phyloP scores from a whole-genome alignment of 2,113 vertebrate species.

The Campylorhamphus procurvoides region DNA sequence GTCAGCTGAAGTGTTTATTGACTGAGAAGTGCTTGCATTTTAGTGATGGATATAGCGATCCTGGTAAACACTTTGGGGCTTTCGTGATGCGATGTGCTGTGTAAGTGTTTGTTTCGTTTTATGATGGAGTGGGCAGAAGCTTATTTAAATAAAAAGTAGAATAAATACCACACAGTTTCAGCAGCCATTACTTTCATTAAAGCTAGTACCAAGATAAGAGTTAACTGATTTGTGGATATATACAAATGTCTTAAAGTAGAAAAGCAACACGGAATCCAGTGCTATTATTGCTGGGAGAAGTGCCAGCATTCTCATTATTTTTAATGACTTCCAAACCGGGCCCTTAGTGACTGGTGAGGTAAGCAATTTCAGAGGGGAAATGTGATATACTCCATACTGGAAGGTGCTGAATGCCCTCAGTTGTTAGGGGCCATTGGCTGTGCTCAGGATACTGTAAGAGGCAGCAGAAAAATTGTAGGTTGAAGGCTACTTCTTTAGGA shows the following conservation, averaged over 20 bases:
- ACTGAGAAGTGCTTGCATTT: conserved; percentile 32
- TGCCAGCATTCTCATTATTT: conserved; percentile 47
- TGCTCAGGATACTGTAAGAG: background rate
- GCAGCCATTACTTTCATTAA: conserved; percentile 35
- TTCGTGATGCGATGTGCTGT: background rate
- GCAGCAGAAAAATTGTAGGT: background rate
- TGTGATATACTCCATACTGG: background rate
- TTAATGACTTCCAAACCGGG: conserved; percentile 38
- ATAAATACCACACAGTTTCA: background rate
- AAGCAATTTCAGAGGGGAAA: conserved; percentile 35
- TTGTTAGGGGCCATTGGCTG: background rate
- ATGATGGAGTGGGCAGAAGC: background rate
- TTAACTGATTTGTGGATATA: conserved; percentile 22
- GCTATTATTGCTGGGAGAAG: conserved; percentile 32
- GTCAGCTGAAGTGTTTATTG: conserved; percentile 51
- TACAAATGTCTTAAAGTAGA: conserved; percentile 14
- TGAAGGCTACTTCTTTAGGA: background rate
- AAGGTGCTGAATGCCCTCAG: background rate
- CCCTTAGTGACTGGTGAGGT: background rate
- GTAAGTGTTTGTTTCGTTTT: conserved; percentile 13
- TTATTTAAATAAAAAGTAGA: conserved; percentile 40
- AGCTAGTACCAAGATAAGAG: background rate
- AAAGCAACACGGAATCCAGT: background rate
- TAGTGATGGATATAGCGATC: conserved; percentile 5
- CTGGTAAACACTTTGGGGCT: background rate